Evolutionary conservation across 2,888 invertebrate species (phyloP).

Genomic region (Folsomia manolachei): DNA sequence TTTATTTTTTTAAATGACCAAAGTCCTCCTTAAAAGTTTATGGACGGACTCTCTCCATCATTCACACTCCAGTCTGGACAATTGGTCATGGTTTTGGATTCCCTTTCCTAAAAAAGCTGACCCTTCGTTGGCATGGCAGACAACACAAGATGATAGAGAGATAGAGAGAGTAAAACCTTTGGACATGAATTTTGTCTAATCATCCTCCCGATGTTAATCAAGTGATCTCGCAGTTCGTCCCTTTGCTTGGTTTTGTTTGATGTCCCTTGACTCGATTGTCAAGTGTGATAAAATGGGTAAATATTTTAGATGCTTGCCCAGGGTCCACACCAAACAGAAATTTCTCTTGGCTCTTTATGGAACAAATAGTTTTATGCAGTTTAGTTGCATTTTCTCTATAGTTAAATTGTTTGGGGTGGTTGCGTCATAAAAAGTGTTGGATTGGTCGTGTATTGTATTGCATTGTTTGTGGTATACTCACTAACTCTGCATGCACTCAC

Average conservation of each 20-base stretch:
- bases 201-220: constrained; percentile 18
- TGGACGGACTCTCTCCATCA: not conserved
- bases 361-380: no score
- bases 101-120: constrained; percentile 5
- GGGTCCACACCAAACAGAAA: not conserved
- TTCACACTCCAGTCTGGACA: not conserved
- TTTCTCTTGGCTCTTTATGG: not conserved
- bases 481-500: no score
- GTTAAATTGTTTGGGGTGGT: not conserved
- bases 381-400: not conserved
- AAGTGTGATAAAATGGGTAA: constrained; percentile 1
- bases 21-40: not conserved
- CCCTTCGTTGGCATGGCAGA: constrained; percentile 8
- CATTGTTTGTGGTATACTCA: not conserved
- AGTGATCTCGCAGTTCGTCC: not conserved
- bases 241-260: no score
- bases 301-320: not conserved
- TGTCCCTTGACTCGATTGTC: not conserved
- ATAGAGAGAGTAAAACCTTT: not conserved
- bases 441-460: not conserved
- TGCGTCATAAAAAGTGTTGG: constrained; percentile 5
- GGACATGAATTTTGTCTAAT: constrained; percentile 4
- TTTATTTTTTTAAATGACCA: not conserved
- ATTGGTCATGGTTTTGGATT: constrained; percentile 9
- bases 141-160: not conserved